A percentile compares a stretch with the other conserved stretches of the same genome.
Conservation (phyloP, 2,113 vertebrate genomes). For the Melanostigma gelatinosum region DNA sequence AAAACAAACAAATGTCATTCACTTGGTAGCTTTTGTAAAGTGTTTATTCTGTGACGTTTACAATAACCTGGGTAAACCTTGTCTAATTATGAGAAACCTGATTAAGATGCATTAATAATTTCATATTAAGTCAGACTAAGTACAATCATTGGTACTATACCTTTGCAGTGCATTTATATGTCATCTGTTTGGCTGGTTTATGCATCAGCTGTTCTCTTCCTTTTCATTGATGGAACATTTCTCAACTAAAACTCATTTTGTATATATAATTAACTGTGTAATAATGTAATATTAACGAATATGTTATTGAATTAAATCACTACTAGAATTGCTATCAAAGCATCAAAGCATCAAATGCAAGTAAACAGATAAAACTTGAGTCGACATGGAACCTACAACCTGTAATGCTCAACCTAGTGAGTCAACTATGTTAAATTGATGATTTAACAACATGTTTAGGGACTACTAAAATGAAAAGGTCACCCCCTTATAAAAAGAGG, state of each 20-base stretch:
- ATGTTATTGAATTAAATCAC: constrained; percentile 30
- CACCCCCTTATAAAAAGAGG: neutral
- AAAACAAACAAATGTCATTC: neutral
- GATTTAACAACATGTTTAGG: neutral
- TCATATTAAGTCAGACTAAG: neutral
- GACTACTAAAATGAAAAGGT: neutral
- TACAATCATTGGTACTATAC: neutral
- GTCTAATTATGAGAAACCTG: neutral
- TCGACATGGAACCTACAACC: neutral
- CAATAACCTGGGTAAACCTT: neutral
- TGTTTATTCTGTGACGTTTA: neutral
- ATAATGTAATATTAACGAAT: too few species aligned
- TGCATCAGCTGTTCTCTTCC: neutral
- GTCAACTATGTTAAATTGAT: neutral
- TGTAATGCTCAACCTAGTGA: neutral
- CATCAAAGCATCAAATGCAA: constrained; percentile 9
- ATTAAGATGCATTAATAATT: neutral
- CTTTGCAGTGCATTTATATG: neutral
- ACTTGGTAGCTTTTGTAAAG: neutral
- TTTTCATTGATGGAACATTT: constrained; percentile 14
- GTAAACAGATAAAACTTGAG: neutral
- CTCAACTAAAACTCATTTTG: constrained; percentile 27
- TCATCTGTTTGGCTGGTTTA: neutral
- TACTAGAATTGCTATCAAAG: constrained; percentile 19
- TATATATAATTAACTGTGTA: neutral